phyloP scores from a whole-genome alignment of 2,888 invertebrate genomes.

The Andrena dorsata region DNA sequence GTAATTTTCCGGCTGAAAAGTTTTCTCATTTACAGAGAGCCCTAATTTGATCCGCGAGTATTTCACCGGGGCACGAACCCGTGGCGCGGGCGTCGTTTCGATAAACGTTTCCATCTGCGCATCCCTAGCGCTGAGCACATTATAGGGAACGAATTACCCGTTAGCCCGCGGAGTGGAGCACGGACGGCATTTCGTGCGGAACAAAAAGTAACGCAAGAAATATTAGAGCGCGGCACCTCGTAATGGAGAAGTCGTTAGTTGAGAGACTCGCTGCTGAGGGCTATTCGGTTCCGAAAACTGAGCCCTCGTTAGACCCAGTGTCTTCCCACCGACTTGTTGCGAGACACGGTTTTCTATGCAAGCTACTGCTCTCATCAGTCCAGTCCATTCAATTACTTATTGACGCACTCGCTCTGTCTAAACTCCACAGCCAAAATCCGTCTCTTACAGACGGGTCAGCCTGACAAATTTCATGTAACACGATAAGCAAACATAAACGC shows the following conservation, averaged over 20 bases:
- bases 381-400: too few relatives aligned
- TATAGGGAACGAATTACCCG: conserved; percentile 10
- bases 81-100: conserved; percentile 12
- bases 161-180: conserved; percentile 12
- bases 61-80: conserved; percentile 34
- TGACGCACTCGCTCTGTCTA: neutral
- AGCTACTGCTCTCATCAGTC: too few relatives aligned
- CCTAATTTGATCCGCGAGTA: conserved; percentile 47
- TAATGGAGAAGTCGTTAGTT: conserved; percentile 4
- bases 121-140: conserved; percentile 20
- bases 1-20: conserved; percentile 55
- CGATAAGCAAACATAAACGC: neutral
- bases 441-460: neutral
- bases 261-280: neutral
- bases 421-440: neutral
- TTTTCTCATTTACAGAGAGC: conserved; percentile 54
- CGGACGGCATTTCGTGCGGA: neutral
- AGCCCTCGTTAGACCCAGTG: neutral
- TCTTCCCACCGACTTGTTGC: neutral
- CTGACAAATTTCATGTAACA: neutral
- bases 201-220: conserved; percentile 18
- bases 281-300: neutral
- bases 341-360: neutral
- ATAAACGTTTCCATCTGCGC: conserved; percentile 44
- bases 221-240: neutral